Base-by-base conservation (phyloP, 2,797 vertebrate species). In the Falco biarmicus region DNA sequence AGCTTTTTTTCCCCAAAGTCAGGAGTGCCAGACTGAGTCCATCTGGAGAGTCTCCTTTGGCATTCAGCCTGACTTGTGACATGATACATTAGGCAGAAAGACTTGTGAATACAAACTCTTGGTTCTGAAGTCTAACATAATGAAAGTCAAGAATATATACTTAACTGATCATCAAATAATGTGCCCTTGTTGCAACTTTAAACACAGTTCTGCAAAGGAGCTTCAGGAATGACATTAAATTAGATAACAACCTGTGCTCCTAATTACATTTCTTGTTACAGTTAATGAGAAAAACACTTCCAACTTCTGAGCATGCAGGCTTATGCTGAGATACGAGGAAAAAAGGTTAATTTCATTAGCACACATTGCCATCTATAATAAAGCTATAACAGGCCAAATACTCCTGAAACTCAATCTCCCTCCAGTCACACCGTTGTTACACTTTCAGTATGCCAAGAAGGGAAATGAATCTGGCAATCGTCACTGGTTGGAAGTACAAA, bases 381-480 rank as follows among this genome's bases (percentile, higher is more conserved):
- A 92, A 91, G 89, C 84, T 87, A 3, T 83, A 89, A 91, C 71
- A 71, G 79, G 78, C 94, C 94, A 95, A 93, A 81, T 76, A 78
- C 65, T 86, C 71, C 65, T 89, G 84, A 96, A 96, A 80, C 50
- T 78, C 85, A 43, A 65, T 68, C 84, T 92, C 84, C 57, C 84
- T 96, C 79, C 3, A 7, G 75, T 83, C 87, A 88, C 71, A 5
- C 75, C 90, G 87, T 76, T 82, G 76, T 82, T 93, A 92, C 13
- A 37, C 78, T 89, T 92, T 61, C 57, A 78, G 71, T 82, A 81
- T 91, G 94, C 91, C 96, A 95, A 65, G 76, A 94, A 95, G 82
- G 57, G 87, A 96, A 94, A 93, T 71, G 82, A 89, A 90, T 94
- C 95, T 96, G 95, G 94, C 96, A 89, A 25, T 91, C 86, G 92